These are phyloP conservation scores for Crambe crambe DNA, from an alignment of 37 sponge, comb jelly and placozoan species.

Conservation along the genomic window DNA sequence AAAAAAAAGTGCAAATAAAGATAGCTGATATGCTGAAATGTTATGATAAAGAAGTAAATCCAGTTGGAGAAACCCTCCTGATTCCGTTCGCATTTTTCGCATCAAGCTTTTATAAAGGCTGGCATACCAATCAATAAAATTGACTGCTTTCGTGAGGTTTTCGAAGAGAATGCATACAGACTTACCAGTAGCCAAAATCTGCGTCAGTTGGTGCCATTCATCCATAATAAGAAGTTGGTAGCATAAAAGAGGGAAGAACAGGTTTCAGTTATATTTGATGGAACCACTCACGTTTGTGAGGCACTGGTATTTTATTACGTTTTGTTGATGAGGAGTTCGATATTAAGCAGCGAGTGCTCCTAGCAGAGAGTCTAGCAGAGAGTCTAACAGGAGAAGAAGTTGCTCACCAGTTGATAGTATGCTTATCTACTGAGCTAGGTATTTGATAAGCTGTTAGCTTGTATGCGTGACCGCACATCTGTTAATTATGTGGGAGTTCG, in stretches of 20 bases:
- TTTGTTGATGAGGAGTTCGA: slow-evolving; percentile 27
- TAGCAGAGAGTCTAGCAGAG: slow-evolving; percentile 29
- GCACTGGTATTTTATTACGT: slow-evolving; percentile 14
- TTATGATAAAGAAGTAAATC: not conserved
- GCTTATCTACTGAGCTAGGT: slow-evolving; percentile 17
- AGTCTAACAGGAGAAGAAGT: slow-evolving; percentile 34
- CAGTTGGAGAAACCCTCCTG: slow-evolving; percentile 1
- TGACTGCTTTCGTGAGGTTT: not conserved
- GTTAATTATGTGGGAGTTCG: not conserved
- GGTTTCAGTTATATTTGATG: slow-evolving; percentile 28
- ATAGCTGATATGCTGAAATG: not conserved
- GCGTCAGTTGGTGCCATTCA: not conserved
- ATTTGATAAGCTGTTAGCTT: slow-evolving; percentile 1
- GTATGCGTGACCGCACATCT: not conserved
- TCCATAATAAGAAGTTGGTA: not conserved
- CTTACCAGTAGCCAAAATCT: not conserved
- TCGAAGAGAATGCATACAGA: not conserved
- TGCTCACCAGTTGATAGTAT: slow-evolving; percentile 24
- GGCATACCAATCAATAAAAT: not conserved
- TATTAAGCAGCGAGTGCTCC: slow-evolving; percentile 1
- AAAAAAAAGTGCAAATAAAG: too few relatives aligned
- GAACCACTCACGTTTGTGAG: slow-evolving; percentile 47
- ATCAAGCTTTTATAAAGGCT: not conserved
- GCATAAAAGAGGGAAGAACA: not conserved
- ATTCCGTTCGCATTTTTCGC: not conserved